Evolutionary conservation across 2,888 invertebrate genomes (phyloP).

Genomic region (Physocephala rufipes): DNA sequence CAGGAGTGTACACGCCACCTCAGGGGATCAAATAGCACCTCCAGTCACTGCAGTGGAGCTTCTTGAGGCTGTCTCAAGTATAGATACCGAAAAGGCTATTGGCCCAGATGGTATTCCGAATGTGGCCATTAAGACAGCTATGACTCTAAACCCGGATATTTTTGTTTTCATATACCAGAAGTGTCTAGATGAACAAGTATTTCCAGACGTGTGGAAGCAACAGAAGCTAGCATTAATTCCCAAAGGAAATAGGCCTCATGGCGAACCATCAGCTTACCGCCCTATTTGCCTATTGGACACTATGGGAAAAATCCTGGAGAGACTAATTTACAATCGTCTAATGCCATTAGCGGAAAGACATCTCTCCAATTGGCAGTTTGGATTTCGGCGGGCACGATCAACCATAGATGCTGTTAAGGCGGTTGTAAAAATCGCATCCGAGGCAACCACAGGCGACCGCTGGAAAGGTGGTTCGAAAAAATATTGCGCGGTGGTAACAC

Average conservation of each 20-base stretch:
- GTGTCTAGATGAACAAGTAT: not conserved
- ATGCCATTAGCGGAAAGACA: not conserved
- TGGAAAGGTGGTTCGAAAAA: not conserved
- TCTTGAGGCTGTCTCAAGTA: not conserved
- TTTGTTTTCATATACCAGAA: not conserved
- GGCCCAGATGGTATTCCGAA: conserved; percentile 1
- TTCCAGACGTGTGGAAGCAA: not conserved
- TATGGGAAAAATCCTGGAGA: not conserved
- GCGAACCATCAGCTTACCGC: not conserved
- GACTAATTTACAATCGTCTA: not conserved
- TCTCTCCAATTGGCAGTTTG: not conserved
- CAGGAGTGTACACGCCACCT: not conserved
- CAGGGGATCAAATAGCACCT: not conserved
- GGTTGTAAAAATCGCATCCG: not conserved
- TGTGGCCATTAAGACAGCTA: not conserved
- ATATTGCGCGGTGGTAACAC: not conserved
- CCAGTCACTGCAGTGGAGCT: not conserved
- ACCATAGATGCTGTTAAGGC: not conserved
- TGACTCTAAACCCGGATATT: not conserved
- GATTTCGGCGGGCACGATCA: not conserved
- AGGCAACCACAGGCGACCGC: not conserved
- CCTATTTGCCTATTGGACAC: conserved; percentile 1
- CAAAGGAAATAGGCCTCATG: not conserved
- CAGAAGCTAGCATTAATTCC: not conserved
- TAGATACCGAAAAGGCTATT: not conserved